Percentiles rank a stretch among this genome's conserved stretches.
Conservation (phyloP, 2,797 vertebrate species). For the Hemibagrus guttatus region DNA sequence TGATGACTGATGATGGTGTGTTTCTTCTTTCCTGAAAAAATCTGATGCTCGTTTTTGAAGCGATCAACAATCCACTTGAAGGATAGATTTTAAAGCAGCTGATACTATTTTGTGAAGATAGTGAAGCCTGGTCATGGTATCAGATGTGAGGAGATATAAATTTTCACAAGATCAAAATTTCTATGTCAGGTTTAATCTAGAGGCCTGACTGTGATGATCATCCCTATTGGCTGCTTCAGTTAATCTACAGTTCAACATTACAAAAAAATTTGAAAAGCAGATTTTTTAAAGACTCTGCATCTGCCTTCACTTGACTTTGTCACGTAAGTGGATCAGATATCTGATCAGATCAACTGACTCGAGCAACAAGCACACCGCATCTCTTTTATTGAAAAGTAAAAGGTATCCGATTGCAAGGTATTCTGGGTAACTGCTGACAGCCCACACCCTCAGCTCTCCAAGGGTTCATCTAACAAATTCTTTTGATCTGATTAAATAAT, state of each 20-base stretch:
- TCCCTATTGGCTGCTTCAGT: background rate
- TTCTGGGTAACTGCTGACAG: background rate
- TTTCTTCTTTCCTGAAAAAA: background rate
- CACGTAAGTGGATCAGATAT: background rate
- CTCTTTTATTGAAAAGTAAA: slow-evolving; percentile 12
- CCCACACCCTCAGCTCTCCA: background rate
- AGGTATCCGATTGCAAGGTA: background rate
- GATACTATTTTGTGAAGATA: background rate
- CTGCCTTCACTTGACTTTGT: background rate
- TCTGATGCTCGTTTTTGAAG: background rate
- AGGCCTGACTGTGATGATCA: background rate
- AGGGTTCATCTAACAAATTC: background rate
- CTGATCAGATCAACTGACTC: background rate
- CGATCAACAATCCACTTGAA: background rate
- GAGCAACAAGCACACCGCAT: background rate
- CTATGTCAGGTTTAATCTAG: background rate
- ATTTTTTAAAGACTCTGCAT: background rate
- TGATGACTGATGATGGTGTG: background rate
- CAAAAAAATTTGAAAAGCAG: background rate
- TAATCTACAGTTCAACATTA: background rate
- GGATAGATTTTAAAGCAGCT: background rate
- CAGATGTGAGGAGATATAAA: background rate
- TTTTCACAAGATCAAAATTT: background rate
- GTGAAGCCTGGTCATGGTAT: background rate
- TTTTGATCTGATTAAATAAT: slow-evolving; percentile 12